Base-by-base conservation (phyloP, 2,888 invertebrate species). In the Diaperis boleti region DNA sequence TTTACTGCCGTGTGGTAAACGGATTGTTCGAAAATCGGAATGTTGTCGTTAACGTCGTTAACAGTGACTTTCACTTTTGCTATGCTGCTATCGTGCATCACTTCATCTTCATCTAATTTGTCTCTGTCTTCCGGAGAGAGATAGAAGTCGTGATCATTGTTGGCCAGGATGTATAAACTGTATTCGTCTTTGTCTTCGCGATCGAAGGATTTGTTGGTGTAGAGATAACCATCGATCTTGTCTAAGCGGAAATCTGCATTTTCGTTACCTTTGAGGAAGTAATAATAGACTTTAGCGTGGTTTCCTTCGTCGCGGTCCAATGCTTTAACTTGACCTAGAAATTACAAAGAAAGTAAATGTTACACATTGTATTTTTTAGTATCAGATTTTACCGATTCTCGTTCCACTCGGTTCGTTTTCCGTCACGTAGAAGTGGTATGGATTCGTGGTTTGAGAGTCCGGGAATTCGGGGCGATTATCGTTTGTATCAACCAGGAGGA, bases 1-100 rank as follows among this genome's bases (percentile, higher is more conserved):
- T 91, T 92, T 10, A 94, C 86, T 2, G 90, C 91, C 78, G 84
- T 80, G 74, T 78, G 76, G 71, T 78, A 79, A 5, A 74, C 64
- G 1, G 72, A 49, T 22, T 76, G 75, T 44, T 77, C 72, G 62
- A 81, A 81, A 59, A 85, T 83, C 0, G 96, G 96, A 3, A 89
- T 86, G 78, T 94, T 94, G 75, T 96, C 96, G 72, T 95, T 95
- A 50, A 92, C 88, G 76, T 95, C 95, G 15, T 90, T 83, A 3
- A 96, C 87, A 1, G 83, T 86, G 29, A 96, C 85, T 54, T 84
- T 86, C 1, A 94, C 90, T 54, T 87, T 86, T 0, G 91, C 89
- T 11, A 93, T 85, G 42, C 91, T 89, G 42, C 86, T 87, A 68
- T 93, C 91, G 54, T 77, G 76, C 49, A 74, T 72, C 14, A 79